Conservation (phyloP, 2,113 vertebrate species). For the Piaya cayana region DNA sequence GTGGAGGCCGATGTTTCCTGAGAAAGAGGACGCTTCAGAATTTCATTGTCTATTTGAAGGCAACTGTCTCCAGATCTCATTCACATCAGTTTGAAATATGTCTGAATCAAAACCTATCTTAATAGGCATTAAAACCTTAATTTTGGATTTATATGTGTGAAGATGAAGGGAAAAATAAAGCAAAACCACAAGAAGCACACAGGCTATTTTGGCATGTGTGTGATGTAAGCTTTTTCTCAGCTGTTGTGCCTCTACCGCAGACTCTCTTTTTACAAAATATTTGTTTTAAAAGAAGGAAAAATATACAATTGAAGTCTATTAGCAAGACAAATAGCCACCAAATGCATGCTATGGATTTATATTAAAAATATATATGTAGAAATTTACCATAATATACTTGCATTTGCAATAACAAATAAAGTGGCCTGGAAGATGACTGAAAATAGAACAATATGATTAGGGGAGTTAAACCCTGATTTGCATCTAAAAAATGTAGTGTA, state of each 20-base stretch:
- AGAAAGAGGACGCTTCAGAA: background rate
- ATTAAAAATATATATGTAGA: background rate
- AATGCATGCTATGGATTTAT: slow-evolving; percentile 29
- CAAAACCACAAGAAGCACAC: background rate
- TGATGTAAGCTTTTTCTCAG: background rate
- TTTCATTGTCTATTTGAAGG: background rate
- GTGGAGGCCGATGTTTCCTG: background rate
- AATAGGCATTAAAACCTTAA: background rate
- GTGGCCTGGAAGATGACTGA: slow-evolving; percentile 55
- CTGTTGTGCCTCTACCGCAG: background rate
- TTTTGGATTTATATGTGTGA: background rate
- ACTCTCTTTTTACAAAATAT: background rate
- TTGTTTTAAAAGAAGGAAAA: background rate
- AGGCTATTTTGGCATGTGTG: background rate
- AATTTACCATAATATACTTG: slow-evolving; percentile 55
- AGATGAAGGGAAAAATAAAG: background rate
- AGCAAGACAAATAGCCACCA: background rate
- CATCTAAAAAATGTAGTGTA: slow-evolving; percentile 73
- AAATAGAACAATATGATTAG: slow-evolving; percentile 76
- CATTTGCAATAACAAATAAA: slow-evolving; percentile 34
- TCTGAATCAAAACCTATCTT: background rate
- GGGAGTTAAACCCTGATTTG: slow-evolving; percentile 72
- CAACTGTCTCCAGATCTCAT: background rate
- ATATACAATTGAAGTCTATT: background rate
- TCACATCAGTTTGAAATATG: background rate